These are phyloP conservation scores for Proteles cristata DNA, from an alignment of 2,113 vertebrate species.

Conservation along the genomic window DNA sequence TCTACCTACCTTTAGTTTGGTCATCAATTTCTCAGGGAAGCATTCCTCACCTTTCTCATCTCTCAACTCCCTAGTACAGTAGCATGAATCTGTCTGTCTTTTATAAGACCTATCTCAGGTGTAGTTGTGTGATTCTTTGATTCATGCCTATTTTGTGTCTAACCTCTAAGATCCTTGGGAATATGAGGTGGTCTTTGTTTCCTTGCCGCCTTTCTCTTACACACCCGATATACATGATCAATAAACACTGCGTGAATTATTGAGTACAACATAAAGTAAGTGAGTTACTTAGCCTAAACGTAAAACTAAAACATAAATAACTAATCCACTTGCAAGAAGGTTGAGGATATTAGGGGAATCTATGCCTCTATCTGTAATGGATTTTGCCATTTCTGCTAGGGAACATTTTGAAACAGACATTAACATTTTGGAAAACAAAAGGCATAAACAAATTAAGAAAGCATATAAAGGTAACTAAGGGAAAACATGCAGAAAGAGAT, in stretches of 20 bases:
- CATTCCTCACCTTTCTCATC: not conserved
- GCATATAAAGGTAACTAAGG: constrained; percentile 17
- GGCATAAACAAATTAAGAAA: constrained; percentile 52
- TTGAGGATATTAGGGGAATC: constrained; percentile 32
- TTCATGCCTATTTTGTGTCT: not conserved
- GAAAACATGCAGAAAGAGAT: constrained; percentile 13
- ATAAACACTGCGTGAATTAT: not conserved
- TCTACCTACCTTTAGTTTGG: not conserved
- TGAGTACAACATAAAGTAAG: not conserved
- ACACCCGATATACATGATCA: not conserved
- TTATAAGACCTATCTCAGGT: not conserved
- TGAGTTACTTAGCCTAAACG: not conserved
- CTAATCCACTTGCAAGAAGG: not conserved
- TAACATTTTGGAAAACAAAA: constrained; percentile 39
- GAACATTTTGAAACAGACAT: constrained; percentile 48
- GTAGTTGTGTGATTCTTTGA: not conserved
- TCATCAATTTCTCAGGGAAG: not conserved
- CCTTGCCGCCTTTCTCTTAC: not conserved
- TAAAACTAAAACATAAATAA: not conserved
- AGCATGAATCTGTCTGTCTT: not conserved
- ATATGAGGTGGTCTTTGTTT: not conserved
- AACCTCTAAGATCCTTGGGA: not conserved
- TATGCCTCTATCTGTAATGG: not conserved
- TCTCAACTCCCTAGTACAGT: not conserved
- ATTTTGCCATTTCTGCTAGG: not conserved